Percentiles rank a stretch among this genome's conserved stretches.
These are phyloP conservation scores for Eucera pruinosa DNA, from an alignment of 2,888 invertebrate genomes.

Conservation along the genomic window DNA sequence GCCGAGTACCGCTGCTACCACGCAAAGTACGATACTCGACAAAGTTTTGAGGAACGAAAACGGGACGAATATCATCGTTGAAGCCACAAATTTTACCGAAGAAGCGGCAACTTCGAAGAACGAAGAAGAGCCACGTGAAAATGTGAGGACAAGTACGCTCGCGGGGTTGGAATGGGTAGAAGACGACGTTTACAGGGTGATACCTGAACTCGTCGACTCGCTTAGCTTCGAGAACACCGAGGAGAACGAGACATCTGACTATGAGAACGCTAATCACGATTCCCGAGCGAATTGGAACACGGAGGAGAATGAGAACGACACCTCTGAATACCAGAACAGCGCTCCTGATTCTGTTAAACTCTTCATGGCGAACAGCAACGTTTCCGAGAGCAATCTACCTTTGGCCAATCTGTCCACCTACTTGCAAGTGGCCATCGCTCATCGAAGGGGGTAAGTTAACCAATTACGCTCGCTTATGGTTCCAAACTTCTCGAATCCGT, in stretches of 20 bases:
- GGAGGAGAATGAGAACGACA: constrained; percentile 58
- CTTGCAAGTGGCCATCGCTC: constrained; percentile 74
- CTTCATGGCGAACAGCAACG: constrained; percentile 57
- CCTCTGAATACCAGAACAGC: constrained; percentile 67
- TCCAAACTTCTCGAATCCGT: neutral
- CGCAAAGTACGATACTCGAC: neutral
- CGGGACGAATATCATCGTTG: neutral
- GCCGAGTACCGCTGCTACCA: neutral
- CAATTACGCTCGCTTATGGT: too few species aligned
- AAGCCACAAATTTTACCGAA: neutral
- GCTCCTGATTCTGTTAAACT: constrained; percentile 56
- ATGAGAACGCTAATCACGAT: constrained; percentile 65
- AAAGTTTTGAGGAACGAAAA: neutral
- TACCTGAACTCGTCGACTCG: constrained; percentile 76
- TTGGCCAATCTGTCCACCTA: constrained; percentile 74
- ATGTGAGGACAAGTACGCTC: constrained; percentile 71
- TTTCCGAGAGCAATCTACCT: constrained; percentile 59
- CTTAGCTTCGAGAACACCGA: constrained; percentile 70
- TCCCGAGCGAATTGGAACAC: constrained; percentile 35
- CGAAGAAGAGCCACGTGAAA: constrained; percentile 29
- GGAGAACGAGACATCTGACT: constrained; percentile 71
- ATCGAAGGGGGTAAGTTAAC: constrained; percentile 78
- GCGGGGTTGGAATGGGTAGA: constrained; percentile 82
- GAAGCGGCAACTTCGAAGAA: neutral
- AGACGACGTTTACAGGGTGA: constrained; percentile 82